These are phyloP conservation scores for Oedothorax gibbosus DNA, from an alignment of 1,140 invertebrate genomes.

Conservation along the genomic window DNA sequence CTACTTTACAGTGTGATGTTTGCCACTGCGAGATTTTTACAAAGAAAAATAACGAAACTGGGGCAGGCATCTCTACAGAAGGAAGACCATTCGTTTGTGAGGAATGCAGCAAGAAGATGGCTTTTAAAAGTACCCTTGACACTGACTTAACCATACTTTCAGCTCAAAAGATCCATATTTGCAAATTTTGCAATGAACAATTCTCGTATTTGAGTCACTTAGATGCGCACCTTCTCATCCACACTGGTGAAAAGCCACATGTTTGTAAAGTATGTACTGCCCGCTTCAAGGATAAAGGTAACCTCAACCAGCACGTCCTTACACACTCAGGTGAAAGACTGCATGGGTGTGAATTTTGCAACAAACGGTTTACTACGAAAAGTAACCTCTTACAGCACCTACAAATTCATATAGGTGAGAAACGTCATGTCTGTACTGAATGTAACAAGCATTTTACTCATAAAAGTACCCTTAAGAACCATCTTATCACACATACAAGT, in stretches of 20 bases:
- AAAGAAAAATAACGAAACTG: no score
- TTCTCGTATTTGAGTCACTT: conserved; percentile 98
- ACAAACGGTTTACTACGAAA: background rate
- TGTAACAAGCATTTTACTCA: conserved; percentile 19
- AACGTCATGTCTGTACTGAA: conserved; percentile 9
- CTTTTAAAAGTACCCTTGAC: conserved; percentile 97
- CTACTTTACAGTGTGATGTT: no score
- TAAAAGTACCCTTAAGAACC: conserved; percentile 4
- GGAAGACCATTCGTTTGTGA: conserved; percentile 91
- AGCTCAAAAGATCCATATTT: conserved; percentile 97
- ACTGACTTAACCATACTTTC: conserved; percentile 97
- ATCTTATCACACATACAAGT: conserved; percentile 10
- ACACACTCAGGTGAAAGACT: conserved; percentile 98
- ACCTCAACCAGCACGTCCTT: conserved; percentile 97
- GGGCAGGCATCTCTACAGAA: conserved; percentile 91
- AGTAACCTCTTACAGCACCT: background rate
- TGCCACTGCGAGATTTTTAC: no score
- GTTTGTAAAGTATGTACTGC: conserved; percentile 94
- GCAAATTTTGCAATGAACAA: conserved; percentile 94
- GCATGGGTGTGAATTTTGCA: conserved; percentile 85
- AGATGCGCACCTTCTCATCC: conserved; percentile 96
- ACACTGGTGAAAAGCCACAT: conserved; percentile 98
- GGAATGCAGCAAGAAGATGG: conserved; percentile 95
- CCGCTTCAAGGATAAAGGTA: conserved; percentile 98
- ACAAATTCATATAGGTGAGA: conserved; percentile 10